These are phyloP conservation scores for Lucinisca nassula DNA, from an alignment of 2,888 invertebrate species.

Conservation along the genomic window DNA sequence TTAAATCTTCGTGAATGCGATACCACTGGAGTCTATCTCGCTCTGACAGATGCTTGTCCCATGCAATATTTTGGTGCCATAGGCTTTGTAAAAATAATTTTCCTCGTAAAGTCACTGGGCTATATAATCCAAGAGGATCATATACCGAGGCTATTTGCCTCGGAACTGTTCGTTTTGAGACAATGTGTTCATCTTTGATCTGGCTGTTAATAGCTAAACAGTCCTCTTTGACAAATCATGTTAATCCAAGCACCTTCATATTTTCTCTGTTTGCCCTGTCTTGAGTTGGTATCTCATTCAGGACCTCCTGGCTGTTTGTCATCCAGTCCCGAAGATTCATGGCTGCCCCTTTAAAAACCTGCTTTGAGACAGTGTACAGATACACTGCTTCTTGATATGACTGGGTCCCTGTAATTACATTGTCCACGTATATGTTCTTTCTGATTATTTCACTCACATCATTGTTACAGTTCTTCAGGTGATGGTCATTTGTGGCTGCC, in stretches of 20 bases:
- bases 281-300: not conserved
- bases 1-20: not conserved
- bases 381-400: not conserved
- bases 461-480: no score
- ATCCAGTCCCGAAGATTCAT: constrained; percentile 53
- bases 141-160: not conserved
- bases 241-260: constrained; percentile 29
- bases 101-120: not conserved
- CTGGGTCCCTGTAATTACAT: constrained; percentile 38
- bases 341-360: constrained; percentile 28
- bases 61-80: constrained; percentile 13
- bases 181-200: not conserved
- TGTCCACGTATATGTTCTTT: constrained; percentile 44
- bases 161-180: not conserved
- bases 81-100: constrained; percentile 26
- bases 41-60: constrained; percentile 8
- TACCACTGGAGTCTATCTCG: not conserved
- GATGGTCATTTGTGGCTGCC: constrained; percentile 41
- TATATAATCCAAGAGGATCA: not conserved
- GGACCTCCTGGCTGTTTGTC: constrained; percentile 19
- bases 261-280: not conserved
- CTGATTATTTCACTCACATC: constrained; percentile 30
- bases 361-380: constrained; percentile 30
- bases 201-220: not conserved
- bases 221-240: constrained; percentile 27